Base-by-base conservation (phyloP, 37 sponge, comb jelly and placozoan genomes). In the Aplysina aerophoba region DNA sequence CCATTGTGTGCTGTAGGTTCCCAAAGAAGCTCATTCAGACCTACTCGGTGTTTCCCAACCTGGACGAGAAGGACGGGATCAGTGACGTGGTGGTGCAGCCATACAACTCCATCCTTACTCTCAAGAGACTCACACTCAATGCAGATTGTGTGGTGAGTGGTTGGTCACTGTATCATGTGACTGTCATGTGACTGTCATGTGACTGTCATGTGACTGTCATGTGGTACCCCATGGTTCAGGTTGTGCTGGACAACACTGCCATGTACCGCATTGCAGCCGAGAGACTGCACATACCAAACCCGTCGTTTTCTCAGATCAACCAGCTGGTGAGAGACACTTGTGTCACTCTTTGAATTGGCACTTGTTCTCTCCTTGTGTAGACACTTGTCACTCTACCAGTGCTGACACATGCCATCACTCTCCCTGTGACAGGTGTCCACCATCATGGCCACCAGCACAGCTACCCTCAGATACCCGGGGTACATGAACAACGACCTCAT, bases 401-500 rank as follows among this genome's bases (percentile, higher is more conserved):
- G 28, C 6, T 39, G 24, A 30, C 28, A 25, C 40, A 30, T 36
- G 40, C 11, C 24, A 30, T n/a, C 40, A 14, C n/a, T 39, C 25
- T 30, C 11, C 25, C 8, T 56, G 36, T 60, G 38, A 44, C 65
- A 95, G 94, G 98, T 97, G n/a, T 96, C 97, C 31, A 98, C 99
- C 0, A 95, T 98, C 55, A 98, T 98, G 92, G 93, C 99, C 13
- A 89, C 93, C 81, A 98, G 99, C 71, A 98, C 99, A 0, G 88
- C 97, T 0, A 98, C 99, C 27, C 90, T 98, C 15, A 88, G 99
- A 35, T 98, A 98, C 85, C 99, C 99, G 39, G 99, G 99, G 0
- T 98, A 98, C 90, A 98, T 98, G 99, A 96, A 98, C 90, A 98
- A 98, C 41, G 99, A 98, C 85, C 86, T 98, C 66, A 96, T 98